phyloP scores from a whole-genome alignment of 1,140 invertebrate genomes.

The Drosophila repleta region DNA sequence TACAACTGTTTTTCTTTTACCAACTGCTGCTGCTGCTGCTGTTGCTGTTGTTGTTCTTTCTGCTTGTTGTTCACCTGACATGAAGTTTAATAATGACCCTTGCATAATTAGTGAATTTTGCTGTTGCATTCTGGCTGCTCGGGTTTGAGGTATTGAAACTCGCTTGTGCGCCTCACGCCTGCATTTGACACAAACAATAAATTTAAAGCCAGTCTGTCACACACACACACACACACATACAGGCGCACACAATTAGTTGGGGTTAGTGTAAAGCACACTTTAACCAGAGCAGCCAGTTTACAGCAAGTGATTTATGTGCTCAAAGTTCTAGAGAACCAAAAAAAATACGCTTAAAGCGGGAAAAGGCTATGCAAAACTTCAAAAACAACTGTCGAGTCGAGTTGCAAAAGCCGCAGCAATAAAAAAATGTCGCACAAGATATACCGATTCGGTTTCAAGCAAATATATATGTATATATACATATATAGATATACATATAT shows the following conservation, averaged over 20 bases:
- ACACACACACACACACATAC: constrained; percentile 26
- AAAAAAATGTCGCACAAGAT: constrained; percentile 69
- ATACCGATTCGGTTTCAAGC: constrained; percentile 21
- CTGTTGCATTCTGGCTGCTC: not conserved
- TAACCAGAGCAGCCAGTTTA: constrained; percentile 12
- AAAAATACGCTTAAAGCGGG: constrained; percentile 28
- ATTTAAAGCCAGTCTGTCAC: constrained; percentile 65
- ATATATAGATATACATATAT: not conserved
- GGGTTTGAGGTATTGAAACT: constrained; percentile 32
- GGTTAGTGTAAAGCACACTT: constrained; percentile 14
- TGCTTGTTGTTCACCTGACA: constrained; percentile 51
- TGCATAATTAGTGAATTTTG: constrained; percentile 67
- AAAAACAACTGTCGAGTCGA: constrained; percentile 56
- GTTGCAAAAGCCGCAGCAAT: constrained; percentile 61
- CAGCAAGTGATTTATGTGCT: constrained; percentile 67
- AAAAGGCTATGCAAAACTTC: constrained; percentile 74
- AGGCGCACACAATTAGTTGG: constrained; percentile 52
- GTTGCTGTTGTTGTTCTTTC: constrained; percentile 16
- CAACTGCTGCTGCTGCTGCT: not conserved
- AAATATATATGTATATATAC: constrained; percentile 7
- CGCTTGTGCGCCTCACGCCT: constrained; percentile 41
- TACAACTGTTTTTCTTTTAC: constrained; percentile 48
- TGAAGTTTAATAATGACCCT: constrained; percentile 66
- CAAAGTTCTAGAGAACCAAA: constrained; percentile 49
- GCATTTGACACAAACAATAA: constrained; percentile 76